Conservation (phyloP, 1,140 invertebrate species). For the Drosophila trapezifrons region DNA sequence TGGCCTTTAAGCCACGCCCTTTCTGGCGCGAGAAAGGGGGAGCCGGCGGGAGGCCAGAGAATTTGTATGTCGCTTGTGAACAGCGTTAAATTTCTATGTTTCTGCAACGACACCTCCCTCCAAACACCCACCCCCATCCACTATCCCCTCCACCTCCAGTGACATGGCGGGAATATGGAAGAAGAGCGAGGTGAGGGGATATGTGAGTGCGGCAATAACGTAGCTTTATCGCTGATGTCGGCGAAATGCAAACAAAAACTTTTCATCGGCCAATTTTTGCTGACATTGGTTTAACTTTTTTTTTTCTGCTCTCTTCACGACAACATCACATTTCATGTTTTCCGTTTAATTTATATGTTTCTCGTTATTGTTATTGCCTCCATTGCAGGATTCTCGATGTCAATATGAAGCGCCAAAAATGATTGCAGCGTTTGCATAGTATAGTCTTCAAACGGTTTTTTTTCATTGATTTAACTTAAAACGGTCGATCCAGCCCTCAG, state of each 20-base stretch:
- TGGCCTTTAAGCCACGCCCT: conserved; percentile 43
- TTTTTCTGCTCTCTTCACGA: conserved; percentile 46
- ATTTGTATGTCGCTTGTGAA: conserved; percentile 36
- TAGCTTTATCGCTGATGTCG: conserved; percentile 76
- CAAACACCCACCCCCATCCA: background rate
- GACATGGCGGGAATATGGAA: background rate
- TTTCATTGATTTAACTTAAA: conserved; percentile 75
- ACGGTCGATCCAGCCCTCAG: conserved; percentile 37
- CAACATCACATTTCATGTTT: conserved; percentile 78
- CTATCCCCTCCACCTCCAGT: conserved; percentile 3
- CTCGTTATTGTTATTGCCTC: conserved; percentile 37
- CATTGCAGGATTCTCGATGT: conserved; percentile 78
- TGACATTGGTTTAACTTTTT: conserved; percentile 52
- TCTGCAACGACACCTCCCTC: conserved; percentile 17
- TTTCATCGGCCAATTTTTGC: conserved; percentile 77
- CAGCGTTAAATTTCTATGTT: conserved; percentile 74
- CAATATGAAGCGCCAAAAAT: conserved; percentile 83
- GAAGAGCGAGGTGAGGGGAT: background rate
- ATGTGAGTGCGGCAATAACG: conserved; percentile 51
- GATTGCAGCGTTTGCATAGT: conserved; percentile 77
- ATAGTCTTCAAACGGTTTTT: conserved; percentile 75
- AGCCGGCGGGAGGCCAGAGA: conserved; percentile 3
- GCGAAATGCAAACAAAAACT: conserved; percentile 77
- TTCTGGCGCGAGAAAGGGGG: conserved; percentile 27
- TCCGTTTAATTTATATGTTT: conserved; percentile 72